phyloP scores from a whole-genome alignment of 2,888 invertebrate species.

The Conistra vaccinii region DNA sequence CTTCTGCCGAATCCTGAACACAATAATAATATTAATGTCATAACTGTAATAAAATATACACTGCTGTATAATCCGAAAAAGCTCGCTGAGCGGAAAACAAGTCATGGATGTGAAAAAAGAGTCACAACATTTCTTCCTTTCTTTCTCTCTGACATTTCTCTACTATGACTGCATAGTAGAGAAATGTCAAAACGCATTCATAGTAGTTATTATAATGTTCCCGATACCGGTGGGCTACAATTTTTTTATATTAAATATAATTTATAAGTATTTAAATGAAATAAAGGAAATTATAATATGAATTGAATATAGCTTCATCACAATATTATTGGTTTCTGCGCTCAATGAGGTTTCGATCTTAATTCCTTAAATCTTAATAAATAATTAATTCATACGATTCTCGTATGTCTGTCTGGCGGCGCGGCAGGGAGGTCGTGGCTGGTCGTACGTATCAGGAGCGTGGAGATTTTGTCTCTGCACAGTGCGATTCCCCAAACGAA shows the following conservation, averaged over 20 bases:
- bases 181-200: neutral
- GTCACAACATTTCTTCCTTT: too few relatives aligned
- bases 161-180: too few relatives aligned
- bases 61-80: slow-evolving; percentile 27
- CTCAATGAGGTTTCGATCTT: slow-evolving; percentile 24
- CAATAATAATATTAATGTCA: slow-evolving; percentile 30
- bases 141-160: too few relatives aligned
- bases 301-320: slow-evolving; percentile 2
- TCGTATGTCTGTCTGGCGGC: slow-evolving; percentile 72
- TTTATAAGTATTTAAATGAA: too few relatives aligned
- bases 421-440: slow-evolving; percentile 77
- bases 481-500: slow-evolving; percentile 76
- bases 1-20: slow-evolving; percentile 23
- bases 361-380: slow-evolving; percentile 20
- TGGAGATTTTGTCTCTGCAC: slow-evolving; percentile 78
- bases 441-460: slow-evolving; percentile 74
- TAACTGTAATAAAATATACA: slow-evolving; percentile 9
- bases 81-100: slow-evolving; percentile 16
- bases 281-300: neutral
- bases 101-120: neutral
- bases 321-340: slow-evolving; percentile 2
- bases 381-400: slow-evolving; percentile 61
- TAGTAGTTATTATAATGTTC: neutral
- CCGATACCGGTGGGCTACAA: too few relatives aligned
- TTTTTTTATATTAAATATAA: too few relatives aligned